Evolutionary conservation across 2,888 invertebrate genomes (phyloP), one percentile per base, ranked within the genome.

Genomic region (Cheilosia soror): DNA sequence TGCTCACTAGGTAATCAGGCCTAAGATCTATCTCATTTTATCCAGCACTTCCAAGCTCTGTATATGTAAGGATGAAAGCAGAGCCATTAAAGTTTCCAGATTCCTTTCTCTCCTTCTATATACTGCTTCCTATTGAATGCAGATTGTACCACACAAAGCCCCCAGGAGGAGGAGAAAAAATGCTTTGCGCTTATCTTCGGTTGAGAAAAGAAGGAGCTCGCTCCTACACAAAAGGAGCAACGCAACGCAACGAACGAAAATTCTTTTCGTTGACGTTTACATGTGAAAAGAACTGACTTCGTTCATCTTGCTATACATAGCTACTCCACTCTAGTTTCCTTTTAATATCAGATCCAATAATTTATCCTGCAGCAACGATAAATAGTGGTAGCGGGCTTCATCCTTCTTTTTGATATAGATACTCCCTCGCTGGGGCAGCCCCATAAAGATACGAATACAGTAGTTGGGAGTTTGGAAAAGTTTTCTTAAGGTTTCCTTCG

Each of bases 291-390:
- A 75, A 76, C 80, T 80, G 71, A 75, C 75, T 84, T 80, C 15
- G 63, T 84, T 65, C 51, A 33, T 57, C 72, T 66, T 55, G 47
- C 25, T 53, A 31, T 47, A 47, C 6, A 37, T 37, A 37, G 58
- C 37, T 62, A 44, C 55, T 55, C 27, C 31, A 55, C 4, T 79
- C 5, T 75, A 27, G 44, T 71, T 68, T 71, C 44, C 55, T 69
- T 44, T 55, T 63, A 75, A 82, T 86, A 86, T 86, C 78, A 75
- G 78, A 78, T 78, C 69, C 82, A 82, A 78, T 86, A 86, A 86
- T 78, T 86, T 81, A 78, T 82, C 78, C 86, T 73, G 42, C 63
- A 68, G 81, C 85, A 68, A 81, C 57, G 72, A 81, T 77, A 81
- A 77, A 85, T 81, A 68, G 81, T 37, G 47, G 31, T 20, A 76